These are phyloP conservation scores for Triplophysa siluroides DNA, from an alignment of 2,113 vertebrate species.

Conservation along the genomic window DNA sequence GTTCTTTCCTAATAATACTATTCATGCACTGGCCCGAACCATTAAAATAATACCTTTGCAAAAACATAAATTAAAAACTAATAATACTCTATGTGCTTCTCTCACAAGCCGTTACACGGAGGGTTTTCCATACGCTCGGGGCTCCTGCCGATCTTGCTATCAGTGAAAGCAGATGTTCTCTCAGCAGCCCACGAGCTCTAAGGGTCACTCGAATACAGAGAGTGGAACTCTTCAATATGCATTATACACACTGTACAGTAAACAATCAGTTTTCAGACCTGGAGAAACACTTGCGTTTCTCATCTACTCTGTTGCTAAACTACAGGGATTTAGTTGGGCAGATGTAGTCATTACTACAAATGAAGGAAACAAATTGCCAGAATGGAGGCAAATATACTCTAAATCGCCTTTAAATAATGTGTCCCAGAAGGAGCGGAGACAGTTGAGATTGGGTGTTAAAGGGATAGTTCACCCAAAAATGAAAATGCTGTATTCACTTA, in stretches of 20 bases:
- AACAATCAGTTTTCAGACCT: background rate
- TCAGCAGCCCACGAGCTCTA: background rate
- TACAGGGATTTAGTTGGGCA: background rate
- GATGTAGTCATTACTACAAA: background rate
- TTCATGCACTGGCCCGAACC: background rate
- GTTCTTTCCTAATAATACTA: background rate
- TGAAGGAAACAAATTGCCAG: background rate
- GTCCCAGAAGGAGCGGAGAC: background rate
- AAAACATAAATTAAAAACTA: background rate
- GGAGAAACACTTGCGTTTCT: background rate
- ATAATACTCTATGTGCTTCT: background rate
- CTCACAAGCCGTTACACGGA: background rate
- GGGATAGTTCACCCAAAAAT: too few species aligned
- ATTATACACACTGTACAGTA: background rate
- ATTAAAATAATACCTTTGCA: background rate
- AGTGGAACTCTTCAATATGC: background rate
- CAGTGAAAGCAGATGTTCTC: conserved; percentile 29
- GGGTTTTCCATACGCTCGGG: background rate
- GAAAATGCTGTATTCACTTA: too few species aligned
- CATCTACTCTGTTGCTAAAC: background rate
- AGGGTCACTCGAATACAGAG: background rate
- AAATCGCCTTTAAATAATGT: background rate
- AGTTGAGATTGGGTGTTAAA: background rate
- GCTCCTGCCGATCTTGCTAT: conserved; percentile 18
- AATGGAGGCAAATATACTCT: conserved; percentile 16